phyloP scores from a whole-genome alignment of 37 sponge, comb jelly and placozoan species.

The Crambe crambe region DNA sequence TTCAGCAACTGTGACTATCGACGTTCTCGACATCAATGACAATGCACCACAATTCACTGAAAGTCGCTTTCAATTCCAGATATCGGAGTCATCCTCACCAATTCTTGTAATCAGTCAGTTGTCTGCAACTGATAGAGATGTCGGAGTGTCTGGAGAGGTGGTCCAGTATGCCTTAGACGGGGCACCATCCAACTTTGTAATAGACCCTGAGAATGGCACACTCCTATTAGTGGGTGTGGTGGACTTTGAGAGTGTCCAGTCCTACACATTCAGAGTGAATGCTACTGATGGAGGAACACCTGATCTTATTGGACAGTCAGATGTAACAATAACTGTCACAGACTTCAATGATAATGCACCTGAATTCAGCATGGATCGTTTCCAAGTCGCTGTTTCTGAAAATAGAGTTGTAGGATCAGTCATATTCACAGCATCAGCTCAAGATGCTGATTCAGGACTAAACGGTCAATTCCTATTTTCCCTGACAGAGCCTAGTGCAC shows the following conservation, averaged over 20 bases:
- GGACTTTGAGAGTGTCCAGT: conserved; percentile 47
- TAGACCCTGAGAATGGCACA: conserved; percentile 39
- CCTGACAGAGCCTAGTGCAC: conserved; percentile 10
- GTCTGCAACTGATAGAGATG: conserved; percentile 42
- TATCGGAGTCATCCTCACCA: conserved; percentile 40
- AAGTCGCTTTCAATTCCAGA: conserved; percentile 22
- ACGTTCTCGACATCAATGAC: conserved; percentile 57
- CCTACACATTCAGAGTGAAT: conserved; percentile 45
- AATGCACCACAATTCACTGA: conserved; percentile 16
- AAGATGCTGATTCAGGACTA: conserved; percentile 47
- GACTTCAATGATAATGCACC: conserved; percentile 89
- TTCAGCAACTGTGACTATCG: conserved; percentile 31
- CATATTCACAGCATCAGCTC: conserved; percentile 11
- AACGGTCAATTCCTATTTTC: conserved; percentile 40
- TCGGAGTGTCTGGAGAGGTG: conserved; percentile 21
- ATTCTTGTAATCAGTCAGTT: conserved; percentile 30
- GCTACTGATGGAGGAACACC: conserved; percentile 63
- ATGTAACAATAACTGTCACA: conserved; percentile 39
- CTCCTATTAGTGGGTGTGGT: conserved; percentile 17
- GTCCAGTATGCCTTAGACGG: background rate
- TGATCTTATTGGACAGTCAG: conserved; percentile 27
- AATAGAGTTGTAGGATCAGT: background rate
- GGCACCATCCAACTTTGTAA: conserved; percentile 14
- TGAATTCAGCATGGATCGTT: conserved; percentile 4
- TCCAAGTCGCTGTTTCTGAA: conserved; percentile 30